Evolutionary conservation across 1,140 invertebrate species (phyloP).

Genomic region (Drosophila pallidifrons): DNA sequence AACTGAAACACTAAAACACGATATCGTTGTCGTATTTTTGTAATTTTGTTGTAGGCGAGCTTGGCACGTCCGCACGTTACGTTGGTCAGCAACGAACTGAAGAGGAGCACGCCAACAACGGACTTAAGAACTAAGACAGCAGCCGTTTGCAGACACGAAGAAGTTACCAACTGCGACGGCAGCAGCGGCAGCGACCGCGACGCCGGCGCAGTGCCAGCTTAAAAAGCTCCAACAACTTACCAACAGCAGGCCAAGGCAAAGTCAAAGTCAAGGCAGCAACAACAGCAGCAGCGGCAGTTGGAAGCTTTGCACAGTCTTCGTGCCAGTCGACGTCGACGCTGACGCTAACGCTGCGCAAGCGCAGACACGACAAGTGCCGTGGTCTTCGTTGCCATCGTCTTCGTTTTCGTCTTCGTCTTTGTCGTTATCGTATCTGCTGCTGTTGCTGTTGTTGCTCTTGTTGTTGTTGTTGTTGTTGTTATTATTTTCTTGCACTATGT

Average conservation of each 20-base stretch:
- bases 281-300: conserved; percentile 39
- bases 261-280: conserved; percentile 68
- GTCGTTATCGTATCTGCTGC: conserved; percentile 21
- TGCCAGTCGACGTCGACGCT: not conserved
- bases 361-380: conserved; percentile 76
- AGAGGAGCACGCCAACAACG: conserved; percentile 84
- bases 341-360: conserved; percentile 29
- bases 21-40: conserved; percentile 16
- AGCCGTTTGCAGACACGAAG: conserved; percentile 66
- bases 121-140: conserved; percentile 84
- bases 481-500: conserved; percentile 60
- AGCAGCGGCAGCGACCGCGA: conserved; percentile 36
- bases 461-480: conserved; percentile 39
- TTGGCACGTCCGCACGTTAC: conserved; percentile 83
- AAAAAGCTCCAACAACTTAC: conserved; percentile 46
- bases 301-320: conserved; percentile 57
- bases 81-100: conserved; percentile 85
- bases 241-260: conserved; percentile 43
- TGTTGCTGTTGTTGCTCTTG: conserved; percentile 33
- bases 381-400: conserved; percentile 16
- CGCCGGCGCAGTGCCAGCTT: conserved; percentile 53
- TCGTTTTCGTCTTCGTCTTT: conserved; percentile 23
- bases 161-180: conserved; percentile 64
- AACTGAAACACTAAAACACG: conserved; percentile 44
- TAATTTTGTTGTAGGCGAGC: conserved; percentile 58